Evolutionary conservation across 1,140 invertebrate genomes (phyloP), one percentile per base, ranked within the genome.

Genomic region (Aphelinus certus): DNA sequence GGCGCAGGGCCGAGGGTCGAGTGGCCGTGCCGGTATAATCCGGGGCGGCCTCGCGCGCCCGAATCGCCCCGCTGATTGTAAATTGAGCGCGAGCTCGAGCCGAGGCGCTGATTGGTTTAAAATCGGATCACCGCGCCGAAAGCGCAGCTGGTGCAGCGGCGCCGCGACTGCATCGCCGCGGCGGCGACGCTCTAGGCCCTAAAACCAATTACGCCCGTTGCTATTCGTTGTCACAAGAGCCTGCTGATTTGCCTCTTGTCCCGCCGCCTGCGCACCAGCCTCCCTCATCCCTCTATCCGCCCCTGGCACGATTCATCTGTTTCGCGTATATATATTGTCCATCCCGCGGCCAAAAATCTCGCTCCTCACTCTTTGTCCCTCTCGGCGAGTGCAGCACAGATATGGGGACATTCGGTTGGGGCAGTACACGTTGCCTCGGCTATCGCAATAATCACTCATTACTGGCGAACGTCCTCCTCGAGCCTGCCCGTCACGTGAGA

Each of bases 21-120:
- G 58, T n/a, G 58, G 9, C 9, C 58, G 58, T 60, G 58, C 42
- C 4, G 7, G 9, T n/a, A 43, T 60, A 60, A 43, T 55, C 5
- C 53, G 5, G 53, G 53, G 51, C 51, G 51, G 9, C 51, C 51
- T 49, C 2, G 46, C 49, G 10, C 47, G 51, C 47, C 5, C 66
- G 58, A 75, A 63, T 70, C 60, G 60, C 57, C 26, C 26, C 60
- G 66, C 46, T 82, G 84, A 84, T 83, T 85, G 85, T 86, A 87
- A 87, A 87, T 87, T 87, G 84, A 87, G 85, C 82, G 82, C 85
- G 81, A 86, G 86, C 85, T 85, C 84, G 77, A 26, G 26, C 26
- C 26, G 26, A 26, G 26, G 80, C 80, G 81, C 83, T 86, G 85
- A 87, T 87, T 87, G 85, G 83, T 87, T 87, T 85, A 83, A 86